phyloP scores from a whole-genome alignment of 2,797 vertebrate genomes.

The Scomberomorus guttatus region DNA sequence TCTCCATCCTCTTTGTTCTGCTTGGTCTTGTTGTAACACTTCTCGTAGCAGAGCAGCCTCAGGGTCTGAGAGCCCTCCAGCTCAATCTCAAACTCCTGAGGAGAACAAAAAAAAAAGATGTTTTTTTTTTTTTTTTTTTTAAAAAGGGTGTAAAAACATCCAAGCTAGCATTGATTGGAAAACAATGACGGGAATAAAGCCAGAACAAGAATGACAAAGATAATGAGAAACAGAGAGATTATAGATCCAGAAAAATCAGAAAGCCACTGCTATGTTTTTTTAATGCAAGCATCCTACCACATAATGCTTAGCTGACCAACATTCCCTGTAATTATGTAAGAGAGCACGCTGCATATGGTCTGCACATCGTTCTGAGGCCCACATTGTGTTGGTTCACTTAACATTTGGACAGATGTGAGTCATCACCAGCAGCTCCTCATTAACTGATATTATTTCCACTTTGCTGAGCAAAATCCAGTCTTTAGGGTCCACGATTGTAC shows the following conservation, averaged over 20 bases:
- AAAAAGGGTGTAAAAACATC: neutral
- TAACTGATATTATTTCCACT: slow-evolving; percentile 77
- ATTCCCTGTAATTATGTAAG: slow-evolving; percentile 58
- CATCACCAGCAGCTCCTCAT: slow-evolving; percentile 77
- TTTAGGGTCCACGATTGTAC: slow-evolving; percentile 28
- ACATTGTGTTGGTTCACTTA: slow-evolving; percentile 66
- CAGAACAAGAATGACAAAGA: neutral
- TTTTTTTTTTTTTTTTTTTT: neutral
- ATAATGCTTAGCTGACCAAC: slow-evolving; percentile 40
- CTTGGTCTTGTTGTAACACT: slow-evolving; percentile 90
- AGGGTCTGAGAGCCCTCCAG: slow-evolving; percentile 95
- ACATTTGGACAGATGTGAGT: slow-evolving; percentile 77
- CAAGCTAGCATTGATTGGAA: too few relatives aligned
- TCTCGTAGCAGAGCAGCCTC: slow-evolving; percentile 94
- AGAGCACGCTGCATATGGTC: slow-evolving; percentile 60
- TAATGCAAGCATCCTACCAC: slow-evolving; percentile 17
- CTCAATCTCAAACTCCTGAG: slow-evolving; percentile 97
- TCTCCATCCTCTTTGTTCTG: slow-evolving; percentile 92
- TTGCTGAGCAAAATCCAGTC: slow-evolving; percentile 64
- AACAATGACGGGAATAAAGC: neutral
- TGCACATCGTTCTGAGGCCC: slow-evolving; percentile 56
- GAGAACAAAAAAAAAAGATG: neutral
- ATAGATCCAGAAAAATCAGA: neutral
- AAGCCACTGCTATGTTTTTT: neutral
- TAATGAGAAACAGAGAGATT: slow-evolving; percentile 21